A percentile compares a stretch with the other conserved stretches of the same genome.
Evolutionary conservation across 1,140 invertebrate species (phyloP).

Genomic region (Teleopsis dalmanni): DNA sequence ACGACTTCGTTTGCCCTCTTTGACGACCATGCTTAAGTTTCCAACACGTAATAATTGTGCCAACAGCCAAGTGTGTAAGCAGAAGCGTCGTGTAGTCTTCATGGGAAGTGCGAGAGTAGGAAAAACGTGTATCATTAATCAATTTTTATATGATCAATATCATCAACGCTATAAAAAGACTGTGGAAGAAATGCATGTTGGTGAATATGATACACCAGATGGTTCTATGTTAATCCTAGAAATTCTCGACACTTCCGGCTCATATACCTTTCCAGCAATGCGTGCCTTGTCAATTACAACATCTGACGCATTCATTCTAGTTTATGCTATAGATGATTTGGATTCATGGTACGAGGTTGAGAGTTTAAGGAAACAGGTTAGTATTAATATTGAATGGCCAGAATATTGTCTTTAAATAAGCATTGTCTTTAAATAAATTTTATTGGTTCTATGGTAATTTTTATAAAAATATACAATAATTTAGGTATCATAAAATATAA

Average conservation of each 20-base stretch:
- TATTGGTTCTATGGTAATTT: no score
- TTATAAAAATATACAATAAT: no score
- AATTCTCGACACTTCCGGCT: slow-evolving; percentile 52
- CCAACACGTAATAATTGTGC: slow-evolving; percentile 9
- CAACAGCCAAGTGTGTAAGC: slow-evolving; percentile 21
- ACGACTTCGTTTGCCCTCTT: slow-evolving; percentile 26
- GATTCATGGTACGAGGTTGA: slow-evolving; percentile 48
- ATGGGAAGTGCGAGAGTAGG: slow-evolving; percentile 50
- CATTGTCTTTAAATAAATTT: no score
- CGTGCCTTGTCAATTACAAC: slow-evolving; percentile 51
- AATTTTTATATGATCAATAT: slow-evolving; percentile 55
- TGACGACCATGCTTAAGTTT: slow-evolving; percentile 17
- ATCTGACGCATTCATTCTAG: slow-evolving; percentile 52
- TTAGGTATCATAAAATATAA: no score
- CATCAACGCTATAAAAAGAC: slow-evolving; percentile 49
- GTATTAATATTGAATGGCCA: background rate
- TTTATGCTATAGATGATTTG: slow-evolving; percentile 49
- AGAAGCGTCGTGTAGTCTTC: slow-evolving; percentile 39
- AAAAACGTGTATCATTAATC: slow-evolving; percentile 54
- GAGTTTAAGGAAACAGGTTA: slow-evolving; percentile 39
- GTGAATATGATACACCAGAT: slow-evolving; percentile 47
- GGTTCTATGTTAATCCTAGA: slow-evolving; percentile 44
- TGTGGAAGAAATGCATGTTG: slow-evolving; percentile 52
- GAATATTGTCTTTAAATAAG: no score
- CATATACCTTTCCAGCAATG: slow-evolving; percentile 57